These are phyloP conservation scores for Phymastichus coffea DNA, from an alignment of 1,140 invertebrate species.

Conservation along the genomic window DNA sequence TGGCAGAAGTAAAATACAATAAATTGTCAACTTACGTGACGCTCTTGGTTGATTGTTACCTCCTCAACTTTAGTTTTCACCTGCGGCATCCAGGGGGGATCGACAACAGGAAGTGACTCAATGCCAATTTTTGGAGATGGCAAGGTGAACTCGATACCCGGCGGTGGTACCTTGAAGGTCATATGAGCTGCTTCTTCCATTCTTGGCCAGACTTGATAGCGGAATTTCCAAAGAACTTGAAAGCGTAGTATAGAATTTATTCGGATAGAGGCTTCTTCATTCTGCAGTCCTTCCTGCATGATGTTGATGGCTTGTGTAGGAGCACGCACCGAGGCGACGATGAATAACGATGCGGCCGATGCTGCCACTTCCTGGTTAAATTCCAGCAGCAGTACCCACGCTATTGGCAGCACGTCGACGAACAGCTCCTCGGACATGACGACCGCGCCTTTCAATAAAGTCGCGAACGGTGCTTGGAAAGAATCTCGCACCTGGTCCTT, in stretches of 20 bases:
- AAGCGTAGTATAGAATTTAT: constrained; percentile 85
- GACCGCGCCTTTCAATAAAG: constrained; percentile 89
- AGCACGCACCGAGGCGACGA: constrained; percentile 86
- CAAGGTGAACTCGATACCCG: constrained; percentile 97
- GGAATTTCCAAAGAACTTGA: constrained; percentile 92
- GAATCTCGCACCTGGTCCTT: constrained; percentile 81
- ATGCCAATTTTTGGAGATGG: constrained; percentile 98
- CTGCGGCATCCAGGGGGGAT: constrained; percentile 98
- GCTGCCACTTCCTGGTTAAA: constrained; percentile 75
- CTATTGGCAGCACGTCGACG: constrained; percentile 81
- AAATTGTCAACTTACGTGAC: constrained; percentile 73
- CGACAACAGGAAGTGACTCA: constrained; percentile 89
- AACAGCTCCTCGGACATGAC: constrained; percentile 87
- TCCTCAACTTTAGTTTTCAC: constrained; percentile 98
- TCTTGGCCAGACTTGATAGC: constrained; percentile 98
- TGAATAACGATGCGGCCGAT: constrained; percentile 85
- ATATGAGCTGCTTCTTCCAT: constrained; percentile 97
- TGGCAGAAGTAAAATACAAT: not conserved
- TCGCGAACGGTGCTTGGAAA: constrained; percentile 87
- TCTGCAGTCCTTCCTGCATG: constrained; percentile 83
- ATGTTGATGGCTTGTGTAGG: constrained; percentile 84
- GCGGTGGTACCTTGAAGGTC: constrained; percentile 95
- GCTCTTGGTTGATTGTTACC: constrained; percentile 97
- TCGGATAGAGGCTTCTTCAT: constrained; percentile 74
- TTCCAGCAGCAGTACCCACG: constrained; percentile 92